Percentiles rank a stretch among this genome's conserved stretches.
Evolutionary conservation across 2,113 vertebrate species (phyloP).

Genomic region (Meles meles): DNA sequence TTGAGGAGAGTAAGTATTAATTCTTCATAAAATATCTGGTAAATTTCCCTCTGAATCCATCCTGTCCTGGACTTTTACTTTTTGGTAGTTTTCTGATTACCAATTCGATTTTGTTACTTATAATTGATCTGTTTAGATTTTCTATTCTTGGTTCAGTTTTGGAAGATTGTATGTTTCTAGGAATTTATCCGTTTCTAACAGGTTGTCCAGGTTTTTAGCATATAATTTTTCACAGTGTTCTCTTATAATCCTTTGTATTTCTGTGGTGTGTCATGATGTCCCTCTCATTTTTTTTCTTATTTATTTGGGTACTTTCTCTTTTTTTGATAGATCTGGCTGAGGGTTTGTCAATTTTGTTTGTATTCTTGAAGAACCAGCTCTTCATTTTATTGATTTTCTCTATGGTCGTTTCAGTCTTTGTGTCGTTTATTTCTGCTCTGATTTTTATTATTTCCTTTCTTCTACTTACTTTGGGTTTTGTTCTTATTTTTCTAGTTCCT

Average conservation of each 20-base stretch:
- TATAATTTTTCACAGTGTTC: no score
- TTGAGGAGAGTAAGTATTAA: not conserved
- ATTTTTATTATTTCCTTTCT: no score
- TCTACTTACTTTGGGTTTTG: no score
- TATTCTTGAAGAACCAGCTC: not conserved
- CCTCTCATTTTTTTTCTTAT: not conserved
- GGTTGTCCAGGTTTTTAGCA: not conserved
- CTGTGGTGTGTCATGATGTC: not conserved
- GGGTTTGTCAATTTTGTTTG: not conserved
- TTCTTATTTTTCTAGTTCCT: no score
- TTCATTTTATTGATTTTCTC: not conserved
- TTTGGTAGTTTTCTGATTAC: not conserved
- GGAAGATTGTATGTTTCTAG: not conserved
- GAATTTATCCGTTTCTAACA: not conserved
- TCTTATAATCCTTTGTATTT: not conserved
- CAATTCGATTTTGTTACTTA: not conserved
- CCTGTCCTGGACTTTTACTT: not conserved
- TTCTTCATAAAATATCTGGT: not conserved
- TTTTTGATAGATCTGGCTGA: not conserved
- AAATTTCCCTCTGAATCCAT: not conserved
- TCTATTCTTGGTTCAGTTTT: not conserved
- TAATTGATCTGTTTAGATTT: not conserved
- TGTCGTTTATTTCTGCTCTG: not conserved
- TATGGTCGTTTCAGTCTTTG: not conserved
- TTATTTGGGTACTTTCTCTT: not conserved